A percentile compares a stretch with the other conserved stretches of the same genome.
These are phyloP conservation scores for Bettongia penicillata DNA, from an alignment of 2,113 vertebrate species.

Conservation along the genomic window DNA sequence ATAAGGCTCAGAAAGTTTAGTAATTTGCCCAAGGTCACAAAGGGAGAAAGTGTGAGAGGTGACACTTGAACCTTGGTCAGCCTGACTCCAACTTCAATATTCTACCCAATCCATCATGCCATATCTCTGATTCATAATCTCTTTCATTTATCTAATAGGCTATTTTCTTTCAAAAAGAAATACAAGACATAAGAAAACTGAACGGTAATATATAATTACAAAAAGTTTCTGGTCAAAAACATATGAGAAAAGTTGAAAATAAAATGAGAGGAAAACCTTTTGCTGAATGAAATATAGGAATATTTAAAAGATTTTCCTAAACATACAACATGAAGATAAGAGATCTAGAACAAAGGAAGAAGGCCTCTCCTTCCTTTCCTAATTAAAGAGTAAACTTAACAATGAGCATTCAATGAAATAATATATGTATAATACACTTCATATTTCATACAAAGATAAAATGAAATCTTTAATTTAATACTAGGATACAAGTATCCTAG, in stretches of 20 bases:
- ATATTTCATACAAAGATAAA: neutral
- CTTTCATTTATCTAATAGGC: conserved; percentile 11
- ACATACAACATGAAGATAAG: neutral
- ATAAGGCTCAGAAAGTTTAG: neutral
- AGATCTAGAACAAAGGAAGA: neutral
- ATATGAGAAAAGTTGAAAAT: conserved; percentile 20
- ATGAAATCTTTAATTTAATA: neutral
- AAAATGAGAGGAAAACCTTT: conserved; percentile 35
- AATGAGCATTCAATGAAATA: conserved; percentile 18
- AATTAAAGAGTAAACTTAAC: neutral
- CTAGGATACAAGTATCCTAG: neutral
- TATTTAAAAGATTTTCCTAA: conserved; percentile 44
- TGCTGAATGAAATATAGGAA: conserved; percentile 21
- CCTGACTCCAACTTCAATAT: neutral
- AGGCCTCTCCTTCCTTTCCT: conserved; percentile 4
- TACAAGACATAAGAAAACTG: conserved; percentile 26
- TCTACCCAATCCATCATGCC: neutral
- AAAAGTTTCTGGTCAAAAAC: conserved; percentile 37
- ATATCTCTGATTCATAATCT: neutral
- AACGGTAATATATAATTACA: neutral
- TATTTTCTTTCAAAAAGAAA: neutral
- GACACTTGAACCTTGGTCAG: neutral
- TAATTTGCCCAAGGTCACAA: neutral
- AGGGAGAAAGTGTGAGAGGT: neutral
- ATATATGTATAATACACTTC: neutral